These are phyloP conservation scores for Keiferia lycopersicella DNA, from an alignment of 2,888 invertebrate genomes.

Conservation along the genomic window DNA sequence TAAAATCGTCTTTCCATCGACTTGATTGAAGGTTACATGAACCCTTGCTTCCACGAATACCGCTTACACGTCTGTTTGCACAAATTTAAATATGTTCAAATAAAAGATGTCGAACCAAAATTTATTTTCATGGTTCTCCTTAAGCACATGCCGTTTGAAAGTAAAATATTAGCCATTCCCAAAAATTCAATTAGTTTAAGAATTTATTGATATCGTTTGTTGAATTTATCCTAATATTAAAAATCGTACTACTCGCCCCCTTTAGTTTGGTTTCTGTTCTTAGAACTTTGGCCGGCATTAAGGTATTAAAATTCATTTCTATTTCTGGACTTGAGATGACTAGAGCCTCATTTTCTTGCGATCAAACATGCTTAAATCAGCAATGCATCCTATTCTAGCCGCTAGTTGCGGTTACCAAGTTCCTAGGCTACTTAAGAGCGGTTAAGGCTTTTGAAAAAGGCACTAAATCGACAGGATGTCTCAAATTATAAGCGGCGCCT, in stretches of 20 bases:
- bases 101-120: background rate
- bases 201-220: slow-evolving; percentile 24
- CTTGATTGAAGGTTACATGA: slow-evolving; percentile 15
- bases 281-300: too few relatives aligned
- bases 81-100: background rate
- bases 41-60: slow-evolving; percentile 11
- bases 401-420: background rate
- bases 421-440: slow-evolving; percentile 1
- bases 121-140: slow-evolving; percentile 6
- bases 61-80: background rate
- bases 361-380: background rate
- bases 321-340: too few relatives aligned
- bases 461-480: slow-evolving; percentile 23
- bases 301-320: too few relatives aligned
- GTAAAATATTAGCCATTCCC: slow-evolving; percentile 18
- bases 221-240: too few relatives aligned
- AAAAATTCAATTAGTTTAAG: slow-evolving; percentile 27
- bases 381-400: background rate
- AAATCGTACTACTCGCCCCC: too few relatives aligned
- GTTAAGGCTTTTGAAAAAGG: background rate
- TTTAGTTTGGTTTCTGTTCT: too few relatives aligned
- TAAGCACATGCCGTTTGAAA: slow-evolving; percentile 5
- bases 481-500: slow-evolving; percentile 36
- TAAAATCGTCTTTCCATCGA: slow-evolving; percentile 15
- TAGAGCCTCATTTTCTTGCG: background rate